Conservation (phyloP, 2,797 vertebrate genomes). For the Onychomys arenicola region DNA sequence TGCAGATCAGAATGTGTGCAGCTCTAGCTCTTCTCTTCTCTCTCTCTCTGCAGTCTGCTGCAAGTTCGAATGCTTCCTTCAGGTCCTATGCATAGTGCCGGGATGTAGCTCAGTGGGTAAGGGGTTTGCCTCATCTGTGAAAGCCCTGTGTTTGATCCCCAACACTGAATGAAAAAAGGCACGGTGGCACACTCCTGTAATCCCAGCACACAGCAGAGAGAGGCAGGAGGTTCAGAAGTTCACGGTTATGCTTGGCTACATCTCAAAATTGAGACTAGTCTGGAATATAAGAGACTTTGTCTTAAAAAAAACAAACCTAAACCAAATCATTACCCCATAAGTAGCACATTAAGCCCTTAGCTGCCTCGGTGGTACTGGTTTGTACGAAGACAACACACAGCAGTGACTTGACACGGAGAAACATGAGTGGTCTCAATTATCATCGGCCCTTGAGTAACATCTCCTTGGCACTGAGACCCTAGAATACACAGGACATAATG, state of each 20-base stretch:
- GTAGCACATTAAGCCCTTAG: background rate
- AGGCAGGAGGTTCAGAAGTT: background rate
- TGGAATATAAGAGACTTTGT: background rate
- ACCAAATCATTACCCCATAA: background rate
- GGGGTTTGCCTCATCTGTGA: background rate
- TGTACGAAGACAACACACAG: too few relatives aligned
- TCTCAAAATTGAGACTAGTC: background rate
- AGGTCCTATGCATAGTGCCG: background rate
- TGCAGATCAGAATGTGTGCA: background rate
- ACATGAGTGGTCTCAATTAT: background rate
- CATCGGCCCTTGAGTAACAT: background rate
- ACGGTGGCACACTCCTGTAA: too few relatives aligned
- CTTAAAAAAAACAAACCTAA: background rate
- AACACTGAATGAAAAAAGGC: background rate
- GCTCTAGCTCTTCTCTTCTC: too few relatives aligned
- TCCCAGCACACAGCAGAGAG: background rate
- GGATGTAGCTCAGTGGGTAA: background rate
- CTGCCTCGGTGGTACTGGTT: fast-evolving
- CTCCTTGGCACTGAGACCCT: background rate
- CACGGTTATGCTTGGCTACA: background rate
- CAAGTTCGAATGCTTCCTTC: background rate
- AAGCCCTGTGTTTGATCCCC: background rate
- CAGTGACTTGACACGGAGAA: fast-evolving
- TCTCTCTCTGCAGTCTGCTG: background rate
- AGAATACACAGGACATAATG: background rate